phyloP scores from a whole-genome alignment of 2,888 invertebrate genomes.

The Lasioglossum morio region DNA sequence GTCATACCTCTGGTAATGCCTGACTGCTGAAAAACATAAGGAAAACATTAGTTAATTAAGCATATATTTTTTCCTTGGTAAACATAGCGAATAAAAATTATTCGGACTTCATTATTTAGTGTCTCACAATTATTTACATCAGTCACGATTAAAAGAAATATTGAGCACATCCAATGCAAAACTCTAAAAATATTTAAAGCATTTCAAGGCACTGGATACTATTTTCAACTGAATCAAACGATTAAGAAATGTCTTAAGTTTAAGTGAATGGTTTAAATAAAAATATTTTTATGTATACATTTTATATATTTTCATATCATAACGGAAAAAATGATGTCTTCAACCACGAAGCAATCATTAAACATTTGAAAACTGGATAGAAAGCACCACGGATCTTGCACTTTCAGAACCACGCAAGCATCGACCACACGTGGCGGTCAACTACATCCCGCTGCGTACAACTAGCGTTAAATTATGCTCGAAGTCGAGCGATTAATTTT shows the following conservation, averaged over 20 bases:
- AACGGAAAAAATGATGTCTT: not conserved
- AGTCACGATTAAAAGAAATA: too few relatives aligned
- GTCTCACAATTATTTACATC: too few relatives aligned
- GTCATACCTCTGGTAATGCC: not conserved
- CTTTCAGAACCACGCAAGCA: not conserved
- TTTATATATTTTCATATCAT: not conserved
- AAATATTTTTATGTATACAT: not conserved
- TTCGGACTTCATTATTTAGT: too few relatives aligned
- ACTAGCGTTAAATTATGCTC: not conserved
- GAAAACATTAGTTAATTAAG: not conserved
- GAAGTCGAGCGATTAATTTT: slow-evolving; percentile 7
- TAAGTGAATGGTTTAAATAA: not conserved
- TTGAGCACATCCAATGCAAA: too few relatives aligned
- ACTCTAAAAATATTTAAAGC: too few relatives aligned
- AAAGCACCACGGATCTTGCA: not conserved
- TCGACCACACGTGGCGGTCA: not conserved
- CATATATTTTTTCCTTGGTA: too few relatives aligned
- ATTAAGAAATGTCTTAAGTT: too few relatives aligned
- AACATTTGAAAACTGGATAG: not conserved
- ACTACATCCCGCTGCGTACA: not conserved
- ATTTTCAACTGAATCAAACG: too few relatives aligned
- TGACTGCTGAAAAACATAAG: not conserved
- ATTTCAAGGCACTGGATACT: too few relatives aligned
- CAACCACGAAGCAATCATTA: not conserved
- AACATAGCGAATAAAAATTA: too few relatives aligned